Evolutionary conservation across 2,797 vertebrate genomes (phyloP).

Genomic region (Vespertilio murinus): DNA sequence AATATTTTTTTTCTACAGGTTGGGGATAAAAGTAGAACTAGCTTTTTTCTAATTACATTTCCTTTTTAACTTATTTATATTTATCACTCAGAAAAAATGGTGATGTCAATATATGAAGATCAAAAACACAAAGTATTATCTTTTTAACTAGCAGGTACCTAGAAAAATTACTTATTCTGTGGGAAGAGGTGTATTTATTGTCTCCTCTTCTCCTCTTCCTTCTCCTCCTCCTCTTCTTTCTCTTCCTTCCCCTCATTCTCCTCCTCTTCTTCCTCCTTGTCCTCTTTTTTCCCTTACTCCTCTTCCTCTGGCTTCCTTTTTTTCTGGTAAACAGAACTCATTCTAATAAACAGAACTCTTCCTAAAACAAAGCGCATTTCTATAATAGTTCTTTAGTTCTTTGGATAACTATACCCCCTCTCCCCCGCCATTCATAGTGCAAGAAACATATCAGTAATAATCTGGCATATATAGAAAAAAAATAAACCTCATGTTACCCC

Average conservation of each 20-base stretch:
- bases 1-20: background rate
- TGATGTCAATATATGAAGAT: background rate
- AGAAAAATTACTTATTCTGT: background rate
- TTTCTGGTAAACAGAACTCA: background rate
- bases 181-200: background rate
- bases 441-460: background rate
- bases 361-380: background rate
- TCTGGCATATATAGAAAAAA: background rate
- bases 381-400: background rate
- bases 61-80: background rate
- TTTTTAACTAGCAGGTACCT: background rate
- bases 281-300: no score
- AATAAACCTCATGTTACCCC: background rate
- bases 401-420: background rate
- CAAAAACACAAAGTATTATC: background rate
- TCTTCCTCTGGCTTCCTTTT: background rate
- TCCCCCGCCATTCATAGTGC: background rate
- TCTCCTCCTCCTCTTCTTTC: background rate
- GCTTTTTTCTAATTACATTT: background rate
- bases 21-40: background rate
- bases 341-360: background rate
- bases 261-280: background rate
- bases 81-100: slow-evolving; percentile 2
- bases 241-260: background rate
- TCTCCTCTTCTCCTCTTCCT: background rate